Base-by-base conservation (phyloP, 2,888 invertebrate species). In the Didymodactylos carnosus region DNA sequence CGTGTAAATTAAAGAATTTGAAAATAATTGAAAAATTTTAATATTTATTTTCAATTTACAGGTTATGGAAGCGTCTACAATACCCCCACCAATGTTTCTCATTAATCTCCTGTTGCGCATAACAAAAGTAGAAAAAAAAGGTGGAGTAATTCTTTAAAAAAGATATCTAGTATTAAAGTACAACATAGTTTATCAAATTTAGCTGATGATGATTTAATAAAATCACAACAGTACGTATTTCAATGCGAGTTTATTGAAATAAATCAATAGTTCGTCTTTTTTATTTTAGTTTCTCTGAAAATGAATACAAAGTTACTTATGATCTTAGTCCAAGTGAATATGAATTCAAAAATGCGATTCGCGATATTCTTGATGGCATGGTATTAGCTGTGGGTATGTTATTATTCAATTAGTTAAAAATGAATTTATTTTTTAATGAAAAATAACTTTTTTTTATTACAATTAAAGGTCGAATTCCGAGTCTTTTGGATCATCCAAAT, bases 301-400 rank as follows among this genome's bases (percentile, higher is more conserved):
- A 2, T 7, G 19, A 11, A 35, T 16, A 19, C 35, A 16, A 13
- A 62, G 62, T 62, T 2, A n/a, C 62, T 3, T 62, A 62, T 35
- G 39, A 35, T 40, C 35, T 74, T 13, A 69, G 39, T 35, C 74
- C 74, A 6, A 70, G 69, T 49, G 71, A 74, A 62, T 43, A 39
- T 16, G 74, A 74, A 13, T 74, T 74, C 41, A 74, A 74, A 69
- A 74, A 74, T 71, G 53, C 71, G 13, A 71, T 51, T n/a, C 40
- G 69, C 39, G 74, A 74, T 62, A 40, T 74, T 11, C 53, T 74
- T 10, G 46, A 43, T n/a, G 40, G 71, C 25, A 62, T 51, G 29
- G 74, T 71, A 69, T n/a, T 23, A 62, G 39, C 62, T 23, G 74
- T 71, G 27, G 74, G 70, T 70, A 70, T 39, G 3, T 29, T 10